Base-by-base conservation (phyloP, 2,888 invertebrate genomes). In the Malthinus flaveolus region DNA sequence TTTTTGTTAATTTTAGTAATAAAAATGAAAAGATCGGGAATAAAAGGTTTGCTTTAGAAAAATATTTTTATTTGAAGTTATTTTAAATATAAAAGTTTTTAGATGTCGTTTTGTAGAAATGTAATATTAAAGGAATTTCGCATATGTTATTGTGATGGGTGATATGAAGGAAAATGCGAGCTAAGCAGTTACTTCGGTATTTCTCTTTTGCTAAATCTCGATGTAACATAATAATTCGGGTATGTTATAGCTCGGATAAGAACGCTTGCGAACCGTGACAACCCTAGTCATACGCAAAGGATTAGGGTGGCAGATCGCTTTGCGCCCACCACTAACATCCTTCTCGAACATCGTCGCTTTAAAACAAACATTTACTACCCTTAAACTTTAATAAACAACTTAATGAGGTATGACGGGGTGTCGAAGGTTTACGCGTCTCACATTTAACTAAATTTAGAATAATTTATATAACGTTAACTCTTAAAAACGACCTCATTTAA, bases 401-500 rank as follows among this genome's bases (percentile, higher is more conserved):
- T 72, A 71, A 72, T 69, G 70, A 70, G 68, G 67, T 61, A 63
- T 66, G 66, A 65, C 63, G 66, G 68, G 65, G 64, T 68, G 69
- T 68, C 69, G 69, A 69, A 70, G 69, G 70, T 71, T 68, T 67
- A 65, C 69, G 68, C 66, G 66, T 70, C 70, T 72, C 68, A 68
- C 70, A 70, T 65, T 67, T 64, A 65, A 69, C 64, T 72, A 72
- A 72, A 71, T 72, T 72, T 68, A 60, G 67, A 62, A 59, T 66
- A 69, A 72, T 72, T 72, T 72, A 72, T 72, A 66, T 62, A 56
- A 51, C 65, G 62, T 49, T 42, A 42, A 42, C 39, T 42, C 39
- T 42, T 42, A 42, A 42, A 42, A 42, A 42, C 23, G 15, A 42
- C n/a, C 23, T 23, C 23, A 42, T 42, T 23, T n/a, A 23, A 42